Conservation (phyloP, 2,113 vertebrate species). For the Vireo altiloquus region DNA sequence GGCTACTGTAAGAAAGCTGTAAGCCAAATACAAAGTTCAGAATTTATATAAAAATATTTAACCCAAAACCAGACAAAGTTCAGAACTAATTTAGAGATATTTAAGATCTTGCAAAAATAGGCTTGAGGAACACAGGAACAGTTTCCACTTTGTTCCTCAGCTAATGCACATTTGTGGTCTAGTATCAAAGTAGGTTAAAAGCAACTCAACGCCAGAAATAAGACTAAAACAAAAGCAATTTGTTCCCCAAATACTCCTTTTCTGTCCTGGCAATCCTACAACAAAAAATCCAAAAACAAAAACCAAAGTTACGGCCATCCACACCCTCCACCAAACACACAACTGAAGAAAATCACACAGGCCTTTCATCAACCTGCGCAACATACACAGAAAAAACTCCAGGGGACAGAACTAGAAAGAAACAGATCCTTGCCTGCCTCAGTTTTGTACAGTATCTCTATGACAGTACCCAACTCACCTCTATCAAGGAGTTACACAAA, state of each 20-base stretch:
- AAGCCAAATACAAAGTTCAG: not conserved
- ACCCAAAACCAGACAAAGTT: not conserved
- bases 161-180: not conserved
- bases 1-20: not conserved
- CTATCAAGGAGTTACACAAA: not conserved
- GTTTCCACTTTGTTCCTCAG: not conserved
- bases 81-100: not conserved
- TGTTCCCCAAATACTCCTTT: not conserved
- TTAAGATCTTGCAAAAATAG: not conserved
- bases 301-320: not conserved
- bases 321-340: not conserved
- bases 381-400: rapidly evolving
- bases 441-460: not conserved
- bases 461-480: not conserved
- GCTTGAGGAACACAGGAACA: not conserved
- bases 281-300: not conserved
- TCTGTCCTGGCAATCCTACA: not conserved
- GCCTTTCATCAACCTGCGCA: not conserved
- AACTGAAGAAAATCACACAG: not conserved
- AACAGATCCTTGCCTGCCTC: not conserved
- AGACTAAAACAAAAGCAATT: not conserved
- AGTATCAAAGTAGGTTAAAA: not conserved
- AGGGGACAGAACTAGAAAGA: not conserved
- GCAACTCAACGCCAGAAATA: not conserved
- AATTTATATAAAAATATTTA: not conserved